Evolutionary conservation across 2,888 invertebrate genomes (phyloP).

Genomic region (Drosophila macrospina): DNA sequence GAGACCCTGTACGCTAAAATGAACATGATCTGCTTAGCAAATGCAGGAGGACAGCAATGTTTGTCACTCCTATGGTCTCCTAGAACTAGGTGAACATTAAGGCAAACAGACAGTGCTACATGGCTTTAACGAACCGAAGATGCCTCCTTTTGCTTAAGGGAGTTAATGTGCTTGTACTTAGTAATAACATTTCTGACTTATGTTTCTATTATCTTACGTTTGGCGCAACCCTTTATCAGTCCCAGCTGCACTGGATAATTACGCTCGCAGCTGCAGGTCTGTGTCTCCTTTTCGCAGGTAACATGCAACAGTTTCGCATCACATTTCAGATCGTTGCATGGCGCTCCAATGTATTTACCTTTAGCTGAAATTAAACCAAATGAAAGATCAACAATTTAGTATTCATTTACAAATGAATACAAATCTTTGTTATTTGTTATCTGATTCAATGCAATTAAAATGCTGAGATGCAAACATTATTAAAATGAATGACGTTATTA

Average conservation of each 20-base stretch:
- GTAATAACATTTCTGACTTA: not conserved
- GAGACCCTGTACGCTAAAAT: no score
- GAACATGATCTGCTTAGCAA: no score
- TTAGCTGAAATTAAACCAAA: slow-evolving; percentile 86
- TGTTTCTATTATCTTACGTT: slow-evolving; percentile 88
- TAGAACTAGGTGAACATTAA: no score
- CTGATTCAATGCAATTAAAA: not conserved
- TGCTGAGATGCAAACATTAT: not conserved
- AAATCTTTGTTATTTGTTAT: no score
- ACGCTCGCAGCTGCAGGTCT: slow-evolving; percentile 92
- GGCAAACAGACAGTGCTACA: no score
- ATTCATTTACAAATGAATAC: not conserved
- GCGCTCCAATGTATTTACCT: slow-evolving; percentile 92
- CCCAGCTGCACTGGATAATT: slow-evolving; percentile 93
- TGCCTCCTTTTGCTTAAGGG: no score
- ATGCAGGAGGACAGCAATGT: no score
- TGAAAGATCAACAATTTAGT: slow-evolving; percentile 70
- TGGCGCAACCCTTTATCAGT: slow-evolving; percentile 91
- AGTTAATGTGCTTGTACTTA: not conserved
- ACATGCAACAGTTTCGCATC: slow-evolving; percentile 91
- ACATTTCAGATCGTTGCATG: slow-evolving; percentile 90
- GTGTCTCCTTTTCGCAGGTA: slow-evolving; percentile 90
- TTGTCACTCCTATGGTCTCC: no score
- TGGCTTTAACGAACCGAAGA: no score
- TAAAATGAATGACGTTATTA: not conserved